Percentiles rank a stretch among this genome's conserved stretches.
phyloP scores from a whole-genome alignment of 2,888 invertebrate species.

The Harmothoe impar region DNA sequence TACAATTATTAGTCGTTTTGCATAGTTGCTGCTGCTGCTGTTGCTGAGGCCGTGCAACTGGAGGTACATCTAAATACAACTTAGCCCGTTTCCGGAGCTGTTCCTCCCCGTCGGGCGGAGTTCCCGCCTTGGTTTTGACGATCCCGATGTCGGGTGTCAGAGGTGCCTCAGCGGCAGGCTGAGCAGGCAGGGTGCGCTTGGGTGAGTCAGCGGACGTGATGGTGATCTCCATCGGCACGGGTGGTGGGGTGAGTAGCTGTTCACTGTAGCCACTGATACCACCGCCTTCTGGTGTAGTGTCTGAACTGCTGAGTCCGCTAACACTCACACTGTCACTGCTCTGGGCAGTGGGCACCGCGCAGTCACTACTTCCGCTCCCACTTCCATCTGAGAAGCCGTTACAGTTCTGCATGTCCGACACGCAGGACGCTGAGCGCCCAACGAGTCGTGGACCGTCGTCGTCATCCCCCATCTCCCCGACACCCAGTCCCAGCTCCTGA shows the following conservation, averaged over 20 bases:
- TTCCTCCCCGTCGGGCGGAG: constrained; percentile 39
- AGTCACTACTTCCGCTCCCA: constrained; percentile 12
- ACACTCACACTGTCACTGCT: constrained; percentile 59
- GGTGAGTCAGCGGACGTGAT: constrained; percentile 59
- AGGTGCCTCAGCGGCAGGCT: not conserved
- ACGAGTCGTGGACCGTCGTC: not conserved
- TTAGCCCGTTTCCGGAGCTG: constrained; percentile 65
- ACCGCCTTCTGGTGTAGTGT: constrained; percentile 47
- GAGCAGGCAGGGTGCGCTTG: not conserved
- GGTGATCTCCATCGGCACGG: constrained; percentile 63
- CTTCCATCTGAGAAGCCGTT: constrained; percentile 10
- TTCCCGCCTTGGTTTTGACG: constrained; percentile 27
- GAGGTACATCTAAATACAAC: constrained; percentile 64
- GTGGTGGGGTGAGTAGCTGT: constrained; percentile 25
- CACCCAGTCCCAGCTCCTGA: constrained; percentile 62
- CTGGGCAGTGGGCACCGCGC: not conserved
- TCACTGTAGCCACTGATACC: constrained; percentile 24
- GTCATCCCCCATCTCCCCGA: not conserved
- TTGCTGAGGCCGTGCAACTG: constrained; percentile 26
- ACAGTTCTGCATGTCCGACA: constrained; percentile 33
- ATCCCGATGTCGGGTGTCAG: not conserved
- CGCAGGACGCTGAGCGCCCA: not conserved
- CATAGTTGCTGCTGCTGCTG: constrained; percentile 35
- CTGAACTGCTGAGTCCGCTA: constrained; percentile 47
- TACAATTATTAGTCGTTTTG: not conserved